phyloP scores from a whole-genome alignment of 2,888 invertebrate species.

The Drosophila ezoana region DNA sequence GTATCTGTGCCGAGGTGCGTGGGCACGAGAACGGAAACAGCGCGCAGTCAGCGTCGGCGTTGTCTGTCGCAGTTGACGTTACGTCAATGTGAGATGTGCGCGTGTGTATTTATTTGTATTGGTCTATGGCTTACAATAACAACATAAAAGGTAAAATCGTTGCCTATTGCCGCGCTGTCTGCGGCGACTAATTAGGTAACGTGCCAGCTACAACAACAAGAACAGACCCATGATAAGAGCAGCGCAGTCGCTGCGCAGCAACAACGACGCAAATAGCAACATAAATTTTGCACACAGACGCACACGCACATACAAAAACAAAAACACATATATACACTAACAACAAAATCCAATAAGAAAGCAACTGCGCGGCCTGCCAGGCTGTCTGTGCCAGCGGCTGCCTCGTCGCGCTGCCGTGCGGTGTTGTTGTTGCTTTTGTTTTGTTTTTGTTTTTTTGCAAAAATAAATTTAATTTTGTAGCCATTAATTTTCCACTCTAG shows the following conservation, averaged over 20 bases:
- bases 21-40: constrained; percentile 79
- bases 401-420: constrained; percentile 30
- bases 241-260: constrained; percentile 71
- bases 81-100: constrained; percentile 66
- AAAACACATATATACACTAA: constrained; percentile 18
- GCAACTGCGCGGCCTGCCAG: constrained; percentile 72
- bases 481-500: constrained; percentile 82
- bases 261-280: constrained; percentile 74
- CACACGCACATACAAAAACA: constrained; percentile 15
- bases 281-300: constrained; percentile 72
- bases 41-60: constrained; percentile 52
- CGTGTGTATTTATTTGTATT: constrained; percentile 44
- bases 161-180: constrained; percentile 83
- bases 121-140: constrained; percentile 53
- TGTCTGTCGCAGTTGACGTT: constrained; percentile 64
- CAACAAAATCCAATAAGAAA: constrained; percentile 76
- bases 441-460: constrained; percentile 61
- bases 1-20: constrained; percentile 57
- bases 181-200: constrained; percentile 82
- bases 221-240: constrained; percentile 69
- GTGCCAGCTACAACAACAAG: constrained; percentile 70
- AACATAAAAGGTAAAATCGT: constrained; percentile 77
- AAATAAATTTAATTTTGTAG: constrained; percentile 81
- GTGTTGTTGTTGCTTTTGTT: constrained; percentile 35
- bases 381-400: constrained; percentile 77